Conservation (phyloP, 2,113 vertebrate species). For the Amphiprion ocellaris region DNA sequence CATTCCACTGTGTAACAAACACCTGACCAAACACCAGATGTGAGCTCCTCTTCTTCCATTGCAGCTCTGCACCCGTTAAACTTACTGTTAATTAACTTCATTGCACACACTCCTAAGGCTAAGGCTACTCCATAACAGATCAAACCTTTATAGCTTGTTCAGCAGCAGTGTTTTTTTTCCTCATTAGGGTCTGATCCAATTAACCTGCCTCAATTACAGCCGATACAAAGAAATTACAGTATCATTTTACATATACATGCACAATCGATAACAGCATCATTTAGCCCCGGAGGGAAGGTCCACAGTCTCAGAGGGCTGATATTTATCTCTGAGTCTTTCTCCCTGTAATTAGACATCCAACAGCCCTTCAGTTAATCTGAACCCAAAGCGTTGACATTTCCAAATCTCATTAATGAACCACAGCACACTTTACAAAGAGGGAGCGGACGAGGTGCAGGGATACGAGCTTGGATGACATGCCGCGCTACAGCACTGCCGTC, state of each 20-base stretch:
- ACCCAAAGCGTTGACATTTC: constrained; percentile 75
- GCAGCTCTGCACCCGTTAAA: not conserved
- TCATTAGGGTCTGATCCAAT: constrained; percentile 62
- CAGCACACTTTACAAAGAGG: constrained; percentile 49
- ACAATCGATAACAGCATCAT: constrained; percentile 76
- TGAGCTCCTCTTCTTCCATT: not conserved
- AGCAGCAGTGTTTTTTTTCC: constrained; percentile 21
- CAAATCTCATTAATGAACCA: constrained; percentile 70
- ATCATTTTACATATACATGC: constrained; percentile 62
- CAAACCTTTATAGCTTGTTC: constrained; percentile 50
- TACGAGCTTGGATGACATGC: constrained; percentile 47
- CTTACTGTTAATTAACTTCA: constrained; percentile 53
- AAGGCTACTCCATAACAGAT: constrained; percentile 36
- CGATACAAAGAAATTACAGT: constrained; percentile 60
- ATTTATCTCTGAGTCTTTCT: constrained; percentile 69
- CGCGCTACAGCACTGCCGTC: constrained; percentile 2
- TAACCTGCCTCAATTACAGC: constrained; percentile 60
- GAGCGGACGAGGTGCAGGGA: constrained; percentile 34
- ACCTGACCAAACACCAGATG: constrained; percentile 66
- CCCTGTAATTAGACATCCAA: constrained; percentile 75
- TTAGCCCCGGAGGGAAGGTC: constrained; percentile 61
- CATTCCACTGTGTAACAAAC: constrained; percentile 38
- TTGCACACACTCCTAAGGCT: constrained; percentile 35
- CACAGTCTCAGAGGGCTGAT: constrained; percentile 60
- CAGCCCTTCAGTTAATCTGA: constrained; percentile 74